phyloP scores from a whole-genome alignment of 2,113 vertebrate species.

The Ageneiosus marmoratus region DNA sequence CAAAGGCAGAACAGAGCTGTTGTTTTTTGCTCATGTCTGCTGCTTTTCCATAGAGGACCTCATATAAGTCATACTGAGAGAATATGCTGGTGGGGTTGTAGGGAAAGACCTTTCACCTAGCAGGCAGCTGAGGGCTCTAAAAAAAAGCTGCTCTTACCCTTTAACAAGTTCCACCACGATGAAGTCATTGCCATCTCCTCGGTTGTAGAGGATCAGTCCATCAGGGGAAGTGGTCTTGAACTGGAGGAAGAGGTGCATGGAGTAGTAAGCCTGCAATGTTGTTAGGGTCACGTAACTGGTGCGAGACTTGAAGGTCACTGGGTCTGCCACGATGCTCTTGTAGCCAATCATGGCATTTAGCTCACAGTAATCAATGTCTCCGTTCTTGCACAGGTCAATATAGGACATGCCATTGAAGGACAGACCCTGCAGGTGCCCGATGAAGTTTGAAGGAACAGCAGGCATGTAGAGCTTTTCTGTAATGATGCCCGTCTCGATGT shows the following conservation, averaged over 20 bases:
- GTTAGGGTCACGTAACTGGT: slow-evolving; percentile 93
- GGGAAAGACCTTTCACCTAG: neutral
- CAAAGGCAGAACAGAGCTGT: neutral
- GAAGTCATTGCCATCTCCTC: slow-evolving; percentile 97
- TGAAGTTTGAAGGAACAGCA: slow-evolving; percentile 97
- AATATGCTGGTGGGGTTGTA: neutral
- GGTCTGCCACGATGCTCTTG: slow-evolving; percentile 97
- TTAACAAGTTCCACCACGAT: slow-evolving; percentile 98
- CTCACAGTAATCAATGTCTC: slow-evolving; percentile 98
- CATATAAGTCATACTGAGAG: neutral
- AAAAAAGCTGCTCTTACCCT: slow-evolving; percentile 80
- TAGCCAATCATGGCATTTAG: slow-evolving; percentile 98
- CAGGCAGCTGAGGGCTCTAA: neutral
- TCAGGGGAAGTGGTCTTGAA: slow-evolving; percentile 98
- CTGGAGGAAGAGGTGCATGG: slow-evolving; percentile 99
- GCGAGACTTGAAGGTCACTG: slow-evolving; percentile 97
- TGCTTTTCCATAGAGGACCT: no score
- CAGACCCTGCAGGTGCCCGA: slow-evolving; percentile 96
- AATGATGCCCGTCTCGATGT: slow-evolving; percentile 98
- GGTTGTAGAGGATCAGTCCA: slow-evolving; percentile 94
- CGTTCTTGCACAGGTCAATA: slow-evolving; percentile 98
- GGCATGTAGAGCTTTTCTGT: slow-evolving; percentile 96
- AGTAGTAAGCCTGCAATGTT: slow-evolving; percentile 96
- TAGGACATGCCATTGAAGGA: slow-evolving; percentile 98
- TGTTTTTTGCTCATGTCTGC: no score